Conservation (phyloP, 2,797 vertebrate species). For the Novumbra hubbsi region DNA sequence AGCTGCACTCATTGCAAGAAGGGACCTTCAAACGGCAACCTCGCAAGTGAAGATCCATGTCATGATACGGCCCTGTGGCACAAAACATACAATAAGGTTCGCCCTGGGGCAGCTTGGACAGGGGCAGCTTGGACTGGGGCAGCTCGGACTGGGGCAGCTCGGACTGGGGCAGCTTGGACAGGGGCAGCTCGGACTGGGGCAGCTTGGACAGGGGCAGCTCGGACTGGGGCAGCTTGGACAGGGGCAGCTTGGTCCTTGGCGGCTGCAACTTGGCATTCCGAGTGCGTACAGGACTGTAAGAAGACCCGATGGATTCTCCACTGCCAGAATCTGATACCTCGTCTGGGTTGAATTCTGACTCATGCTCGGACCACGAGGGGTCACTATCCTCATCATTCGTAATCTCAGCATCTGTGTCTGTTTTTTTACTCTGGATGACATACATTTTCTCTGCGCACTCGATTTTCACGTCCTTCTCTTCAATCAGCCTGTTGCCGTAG, state of each 20-base stretch:
- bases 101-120: not conserved
- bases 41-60: not conserved
- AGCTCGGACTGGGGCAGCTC: not conserved
- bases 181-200: not conserved
- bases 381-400: not conserved
- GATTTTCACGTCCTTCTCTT: not conserved
- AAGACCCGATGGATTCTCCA: conserved; percentile 42
- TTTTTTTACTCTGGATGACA: not conserved
- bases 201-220: not conserved
- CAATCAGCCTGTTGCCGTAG: not conserved
- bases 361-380: not conserved
- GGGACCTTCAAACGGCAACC: not conserved
- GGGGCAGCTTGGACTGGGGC: not conserved
- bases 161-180: not conserved
- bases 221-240: not conserved
- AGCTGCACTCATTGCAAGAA: not conserved
- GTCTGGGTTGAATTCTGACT: not conserved
- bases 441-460: not conserved
- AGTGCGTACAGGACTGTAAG: conserved; percentile 35
- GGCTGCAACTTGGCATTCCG: not conserved
- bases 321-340: conserved; percentile 34
- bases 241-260: not conserved
- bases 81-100: not conserved
- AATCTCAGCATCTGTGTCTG: not conserved
- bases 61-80: not conserved